Percentiles rank a stretch among this genome's conserved stretches.
These are phyloP conservation scores for Psephotus haematonotus DNA, from an alignment of 2,113 vertebrate species.

Conservation along the genomic window DNA sequence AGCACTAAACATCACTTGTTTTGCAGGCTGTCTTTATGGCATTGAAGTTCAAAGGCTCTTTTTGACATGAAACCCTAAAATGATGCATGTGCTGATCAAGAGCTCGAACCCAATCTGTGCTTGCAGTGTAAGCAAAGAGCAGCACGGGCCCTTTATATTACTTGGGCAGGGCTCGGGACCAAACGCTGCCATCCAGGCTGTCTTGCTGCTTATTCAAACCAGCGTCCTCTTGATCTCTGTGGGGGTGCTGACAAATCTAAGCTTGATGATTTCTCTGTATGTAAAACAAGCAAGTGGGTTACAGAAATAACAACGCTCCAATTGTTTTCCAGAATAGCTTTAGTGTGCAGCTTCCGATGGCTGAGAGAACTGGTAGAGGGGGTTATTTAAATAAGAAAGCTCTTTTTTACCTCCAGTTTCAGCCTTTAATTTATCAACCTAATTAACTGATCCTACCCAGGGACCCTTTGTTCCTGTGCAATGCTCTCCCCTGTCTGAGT, in stretches of 20 bases:
- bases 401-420: neutral
- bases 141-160: neutral
- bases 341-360: neutral
- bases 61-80: neutral
- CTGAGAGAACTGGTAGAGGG: neutral
- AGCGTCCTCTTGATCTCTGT: neutral
- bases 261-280: neutral
- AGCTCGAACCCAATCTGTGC: rapidly evolving
- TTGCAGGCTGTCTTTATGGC: neutral
- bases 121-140: neutral
- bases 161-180: neutral
- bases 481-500: neutral
- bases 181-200: neutral
- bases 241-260: neutral
- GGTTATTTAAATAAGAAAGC: neutral
- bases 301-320: neutral
- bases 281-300: neutral
- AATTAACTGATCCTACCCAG: neutral
- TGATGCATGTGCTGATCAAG: neutral
- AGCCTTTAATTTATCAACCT: neutral
- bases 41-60: constrained; percentile 1
- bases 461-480: neutral
- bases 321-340: constrained; percentile 18
- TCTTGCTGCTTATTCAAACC: neutral
- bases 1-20: neutral